Conservation (phyloP, 1,140 invertebrate genomes). For the Sycophila sp. region DNA sequence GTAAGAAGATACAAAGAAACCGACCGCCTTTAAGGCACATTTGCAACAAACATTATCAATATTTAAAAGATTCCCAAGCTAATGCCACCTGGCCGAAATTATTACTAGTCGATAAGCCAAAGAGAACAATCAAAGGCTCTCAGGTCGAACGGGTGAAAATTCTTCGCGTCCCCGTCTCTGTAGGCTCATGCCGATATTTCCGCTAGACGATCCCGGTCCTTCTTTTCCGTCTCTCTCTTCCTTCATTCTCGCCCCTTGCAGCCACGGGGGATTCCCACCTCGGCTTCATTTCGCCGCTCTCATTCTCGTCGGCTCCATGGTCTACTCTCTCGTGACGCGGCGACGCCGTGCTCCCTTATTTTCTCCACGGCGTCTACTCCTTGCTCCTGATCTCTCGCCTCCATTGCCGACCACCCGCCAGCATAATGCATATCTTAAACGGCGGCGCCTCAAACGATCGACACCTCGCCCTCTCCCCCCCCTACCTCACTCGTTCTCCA, state of each 20-base stretch:
- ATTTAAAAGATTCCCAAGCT: too few species aligned
- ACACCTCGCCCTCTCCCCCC: slow-evolving; percentile 52
- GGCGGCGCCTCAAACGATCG: slow-evolving; percentile 67
- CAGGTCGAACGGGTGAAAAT: background rate
- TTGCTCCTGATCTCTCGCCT: slow-evolving; percentile 37
- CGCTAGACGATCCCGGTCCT: background rate
- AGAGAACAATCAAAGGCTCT: too few species aligned
- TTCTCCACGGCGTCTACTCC: slow-evolving; percentile 6
- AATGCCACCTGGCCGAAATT: too few species aligned
- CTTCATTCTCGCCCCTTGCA: slow-evolving; percentile 8
- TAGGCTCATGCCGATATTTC: background rate
- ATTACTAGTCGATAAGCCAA: too few species aligned
- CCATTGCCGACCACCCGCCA: slow-evolving; percentile 61
- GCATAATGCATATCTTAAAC: slow-evolving; percentile 67
- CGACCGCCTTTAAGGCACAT: too few species aligned
- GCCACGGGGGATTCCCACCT: slow-evolving; percentile 4
- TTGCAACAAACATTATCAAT: too few species aligned
- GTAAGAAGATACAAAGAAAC: too few species aligned
- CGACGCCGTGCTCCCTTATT: too few species aligned
- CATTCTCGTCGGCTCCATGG: slow-evolving; percentile 26
- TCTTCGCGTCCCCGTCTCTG: background rate
- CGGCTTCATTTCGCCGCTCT: slow-evolving; percentile 40
- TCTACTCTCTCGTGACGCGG: background rate
- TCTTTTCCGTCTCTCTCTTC: slow-evolving; percentile 6
- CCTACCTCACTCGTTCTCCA: slow-evolving; percentile 51